Percentiles rank a stretch among this genome's conserved stretches.
Evolutionary conservation across 2,888 invertebrate genomes (phyloP).

Genomic region (Hyalella azteca): DNA sequence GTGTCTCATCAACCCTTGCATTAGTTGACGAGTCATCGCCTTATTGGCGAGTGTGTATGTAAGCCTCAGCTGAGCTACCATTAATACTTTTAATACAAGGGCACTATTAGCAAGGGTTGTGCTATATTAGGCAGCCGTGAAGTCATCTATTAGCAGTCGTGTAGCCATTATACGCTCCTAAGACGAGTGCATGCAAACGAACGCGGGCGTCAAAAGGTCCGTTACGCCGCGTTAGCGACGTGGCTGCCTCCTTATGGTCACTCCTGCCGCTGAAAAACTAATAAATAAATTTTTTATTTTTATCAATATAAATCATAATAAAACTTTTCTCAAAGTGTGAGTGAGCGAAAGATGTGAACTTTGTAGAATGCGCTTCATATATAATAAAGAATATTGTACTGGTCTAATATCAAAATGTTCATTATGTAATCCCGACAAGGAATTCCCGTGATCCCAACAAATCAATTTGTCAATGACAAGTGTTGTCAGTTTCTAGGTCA

Average conservation of each 20-base stretch:
- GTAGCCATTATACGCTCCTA: background rate
- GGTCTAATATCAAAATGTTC: no score
- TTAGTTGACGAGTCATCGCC: conserved; percentile 15
- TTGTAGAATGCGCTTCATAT: no score
- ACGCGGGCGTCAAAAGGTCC: background rate
- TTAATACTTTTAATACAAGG: background rate
- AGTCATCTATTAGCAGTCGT: conserved; percentile 21
- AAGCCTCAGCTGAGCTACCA: conserved; percentile 11
- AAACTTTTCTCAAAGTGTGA: no score
- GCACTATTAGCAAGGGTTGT: conserved; percentile 10
- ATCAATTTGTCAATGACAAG: no score
- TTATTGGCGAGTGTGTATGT: conserved; percentile 16
- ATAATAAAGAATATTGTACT: no score
- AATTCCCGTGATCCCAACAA: no score
- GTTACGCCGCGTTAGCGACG: conserved; percentile 1
- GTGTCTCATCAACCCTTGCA: background rate
- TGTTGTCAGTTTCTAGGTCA: no score
- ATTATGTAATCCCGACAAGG: no score
- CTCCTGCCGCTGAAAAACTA: no score
- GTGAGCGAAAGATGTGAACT: no score
- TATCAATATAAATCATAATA: no score
- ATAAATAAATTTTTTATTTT: no score
- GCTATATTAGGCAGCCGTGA: conserved; percentile 26
- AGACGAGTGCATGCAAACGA: conserved; percentile 7
- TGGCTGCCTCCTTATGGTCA: background rate